These are phyloP conservation scores for Pammene fasciana DNA, from an alignment of 2,888 invertebrate genomes.

Conservation along the genomic window DNA sequence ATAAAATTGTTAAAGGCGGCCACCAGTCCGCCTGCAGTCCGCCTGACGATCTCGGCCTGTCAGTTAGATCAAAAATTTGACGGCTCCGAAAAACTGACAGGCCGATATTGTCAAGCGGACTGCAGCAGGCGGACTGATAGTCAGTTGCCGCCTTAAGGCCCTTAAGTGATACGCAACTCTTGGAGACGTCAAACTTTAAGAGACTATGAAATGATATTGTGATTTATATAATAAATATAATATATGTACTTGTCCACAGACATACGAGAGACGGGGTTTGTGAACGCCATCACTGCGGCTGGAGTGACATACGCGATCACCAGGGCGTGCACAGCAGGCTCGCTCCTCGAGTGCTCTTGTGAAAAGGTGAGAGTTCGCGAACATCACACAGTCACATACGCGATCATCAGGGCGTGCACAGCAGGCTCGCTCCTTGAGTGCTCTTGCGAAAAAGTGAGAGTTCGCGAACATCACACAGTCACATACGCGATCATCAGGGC, in stretches of 20 bases:
- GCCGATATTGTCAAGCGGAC: too few relatives aligned
- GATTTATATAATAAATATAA: not conserved
- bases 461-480: not conserved
- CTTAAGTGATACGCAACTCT: too few relatives aligned
- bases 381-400: constrained; percentile 70
- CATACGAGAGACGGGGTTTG: constrained; percentile 95
- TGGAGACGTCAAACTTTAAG: too few relatives aligned
- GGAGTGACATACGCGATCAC: constrained; percentile 95
- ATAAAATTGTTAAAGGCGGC: too few relatives aligned
- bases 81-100: too few relatives aligned
- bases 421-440: constrained; percentile 93
- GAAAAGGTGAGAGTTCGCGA: constrained; percentile 83
- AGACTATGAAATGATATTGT: too few relatives aligned
- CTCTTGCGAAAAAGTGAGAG: constrained; percentile 89
- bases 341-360: constrained; percentile 93
- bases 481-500: constrained; percentile 92
- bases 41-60: too few relatives aligned
- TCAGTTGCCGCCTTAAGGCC: too few relatives aligned
- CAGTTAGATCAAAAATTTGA: too few relatives aligned
- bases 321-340: constrained; percentile 93
- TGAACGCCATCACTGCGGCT: constrained; percentile 95
- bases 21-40: too few relatives aligned
- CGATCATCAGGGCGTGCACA: constrained; percentile 94
- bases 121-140: too few relatives aligned
- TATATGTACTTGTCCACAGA: constrained; percentile 85